A percentile compares a stretch with the other conserved stretches of the same genome.
Evolutionary conservation across 2,888 invertebrate genomes (phyloP).

Genomic region (Drosophila stalkeri): DNA sequence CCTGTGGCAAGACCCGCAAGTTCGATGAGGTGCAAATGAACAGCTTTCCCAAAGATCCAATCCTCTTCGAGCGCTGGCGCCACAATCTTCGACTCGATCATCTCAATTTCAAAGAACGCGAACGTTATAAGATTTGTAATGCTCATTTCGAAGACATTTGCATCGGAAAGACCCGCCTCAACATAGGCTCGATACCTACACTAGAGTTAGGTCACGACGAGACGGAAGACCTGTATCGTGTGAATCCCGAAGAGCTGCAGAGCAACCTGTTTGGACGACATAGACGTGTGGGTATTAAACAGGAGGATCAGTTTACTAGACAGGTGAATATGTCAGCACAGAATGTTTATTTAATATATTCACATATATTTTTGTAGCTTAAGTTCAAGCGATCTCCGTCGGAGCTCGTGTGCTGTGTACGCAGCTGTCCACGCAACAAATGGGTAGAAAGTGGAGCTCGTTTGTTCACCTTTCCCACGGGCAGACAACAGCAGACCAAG

Average conservation of each 20-base stretch:
- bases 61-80: conserved; percentile 74
- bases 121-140: conserved; percentile 82
- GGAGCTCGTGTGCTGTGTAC: conserved; percentile 71
- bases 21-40: conserved; percentile 82
- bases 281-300: conserved; percentile 49
- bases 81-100: conserved; percentile 79
- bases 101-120: conserved; percentile 77
- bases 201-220: conserved; percentile 78
- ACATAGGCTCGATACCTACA: conserved; percentile 78
- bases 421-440: conserved; percentile 65
- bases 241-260: conserved; percentile 75
- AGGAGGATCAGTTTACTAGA: conserved; percentile 47
- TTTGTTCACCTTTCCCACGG: conserved; percentile 72
- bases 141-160: conserved; percentile 81
- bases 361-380: conserved; percentile 28
- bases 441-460: conserved; percentile 79
- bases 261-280: conserved; percentile 71
- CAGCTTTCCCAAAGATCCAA: conserved; percentile 79
- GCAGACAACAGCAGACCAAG: conserved; percentile 69
- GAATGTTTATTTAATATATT: not conserved
- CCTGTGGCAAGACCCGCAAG: conserved; percentile 81
- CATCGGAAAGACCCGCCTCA: conserved; percentile 77
- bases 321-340: conserved; percentile 52
- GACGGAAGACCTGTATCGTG: conserved; percentile 70
- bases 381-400: conserved; percentile 66